A percentile compares a stretch with the other conserved stretches of the same genome.
Conservation (phyloP, 2,797 vertebrate species). For the Loris lydekkerianus region DNA sequence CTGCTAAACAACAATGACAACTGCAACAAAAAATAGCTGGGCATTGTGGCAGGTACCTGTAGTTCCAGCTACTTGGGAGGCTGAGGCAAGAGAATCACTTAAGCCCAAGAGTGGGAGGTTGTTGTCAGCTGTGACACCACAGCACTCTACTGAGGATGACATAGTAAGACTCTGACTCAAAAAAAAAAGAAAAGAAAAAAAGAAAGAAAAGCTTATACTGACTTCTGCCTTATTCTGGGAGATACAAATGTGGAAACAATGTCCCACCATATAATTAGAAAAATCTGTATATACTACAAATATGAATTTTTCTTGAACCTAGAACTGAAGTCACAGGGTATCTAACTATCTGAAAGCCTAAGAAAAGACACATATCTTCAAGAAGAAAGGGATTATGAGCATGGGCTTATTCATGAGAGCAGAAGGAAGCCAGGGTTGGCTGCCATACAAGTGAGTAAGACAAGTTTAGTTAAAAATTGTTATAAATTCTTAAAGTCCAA, state of each 20-base stretch:
- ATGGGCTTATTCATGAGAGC: neutral
- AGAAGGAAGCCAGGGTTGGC: neutral
- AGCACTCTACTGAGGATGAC: no score
- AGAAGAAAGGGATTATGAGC: neutral
- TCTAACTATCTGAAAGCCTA: neutral
- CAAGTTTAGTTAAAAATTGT: neutral
- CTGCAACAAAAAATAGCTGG: no score
- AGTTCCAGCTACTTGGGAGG: no score
- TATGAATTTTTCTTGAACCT: neutral
- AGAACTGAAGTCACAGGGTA: neutral
- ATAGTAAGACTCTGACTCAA: no score
- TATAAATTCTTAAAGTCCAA: conserved; percentile 31
- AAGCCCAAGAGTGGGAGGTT: no score
- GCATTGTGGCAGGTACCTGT: no score
- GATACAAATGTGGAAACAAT: neutral
- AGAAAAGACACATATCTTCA: neutral
- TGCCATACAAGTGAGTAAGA: neutral
- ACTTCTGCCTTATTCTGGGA: neutral
- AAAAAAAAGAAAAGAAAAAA: no score
- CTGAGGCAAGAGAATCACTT: no score
- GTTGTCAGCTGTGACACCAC: no score
- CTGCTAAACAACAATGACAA: no score
- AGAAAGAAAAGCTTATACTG: neutral
- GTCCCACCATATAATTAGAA: neutral
- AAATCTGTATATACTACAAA: neutral